phyloP scores from a whole-genome alignment of 2,113 vertebrate genomes.

The Pelmatolapia mariae region DNA sequence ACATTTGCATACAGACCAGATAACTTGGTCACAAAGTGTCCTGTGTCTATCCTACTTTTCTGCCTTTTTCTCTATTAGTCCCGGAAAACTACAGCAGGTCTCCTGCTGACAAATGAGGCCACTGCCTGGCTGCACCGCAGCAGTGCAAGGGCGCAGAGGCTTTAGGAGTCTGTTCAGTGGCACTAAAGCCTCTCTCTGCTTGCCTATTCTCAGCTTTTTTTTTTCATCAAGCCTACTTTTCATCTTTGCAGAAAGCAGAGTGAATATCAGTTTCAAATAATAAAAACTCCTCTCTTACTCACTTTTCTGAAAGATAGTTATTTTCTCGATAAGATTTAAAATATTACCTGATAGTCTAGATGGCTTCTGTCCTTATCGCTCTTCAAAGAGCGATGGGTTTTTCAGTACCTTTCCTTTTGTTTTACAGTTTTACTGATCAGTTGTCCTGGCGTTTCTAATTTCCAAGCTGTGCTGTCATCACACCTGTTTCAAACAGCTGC shows the following conservation, averaged over 20 bases:
- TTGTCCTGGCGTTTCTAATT: neutral
- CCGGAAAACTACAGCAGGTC: neutral
- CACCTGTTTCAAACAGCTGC: neutral
- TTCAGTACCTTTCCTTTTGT: neutral
- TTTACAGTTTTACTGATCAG: neutral
- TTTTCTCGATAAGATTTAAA: neutral
- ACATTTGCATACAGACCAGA: neutral
- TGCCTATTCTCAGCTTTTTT: neutral
- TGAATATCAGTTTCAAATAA: constrained; percentile 7
- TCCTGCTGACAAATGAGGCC: constrained; percentile 37
- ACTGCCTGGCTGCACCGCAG: neutral
- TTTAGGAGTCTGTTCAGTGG: neutral
- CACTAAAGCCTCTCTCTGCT: neutral
- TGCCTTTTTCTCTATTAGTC: neutral
- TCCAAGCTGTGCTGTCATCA: neutral
- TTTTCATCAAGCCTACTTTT: neutral
- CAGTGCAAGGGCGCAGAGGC: constrained; percentile 4
- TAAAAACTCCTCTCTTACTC: neutral
- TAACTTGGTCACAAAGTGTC: neutral
- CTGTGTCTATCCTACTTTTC: neutral
- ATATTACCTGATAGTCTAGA: neutral
- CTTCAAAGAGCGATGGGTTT: neutral
- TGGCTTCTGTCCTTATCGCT: neutral
- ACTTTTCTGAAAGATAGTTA: neutral
- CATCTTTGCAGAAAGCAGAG: neutral